phyloP scores from a whole-genome alignment of 2,113 vertebrate species.

The Chionodraco myersi region DNA sequence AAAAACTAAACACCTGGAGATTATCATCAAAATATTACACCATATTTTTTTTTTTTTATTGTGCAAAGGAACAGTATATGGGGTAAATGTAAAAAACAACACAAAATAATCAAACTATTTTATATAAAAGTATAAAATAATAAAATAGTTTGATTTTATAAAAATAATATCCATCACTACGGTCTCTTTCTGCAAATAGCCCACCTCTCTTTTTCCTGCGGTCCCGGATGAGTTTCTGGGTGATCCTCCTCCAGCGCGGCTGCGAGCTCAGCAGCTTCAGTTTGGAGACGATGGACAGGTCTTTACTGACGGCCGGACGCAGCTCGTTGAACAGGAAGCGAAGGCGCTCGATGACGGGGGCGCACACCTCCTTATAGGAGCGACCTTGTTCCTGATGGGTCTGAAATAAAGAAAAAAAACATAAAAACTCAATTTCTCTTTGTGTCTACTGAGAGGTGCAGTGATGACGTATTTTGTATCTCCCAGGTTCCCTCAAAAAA shows the following conservation, averaged over 20 bases:
- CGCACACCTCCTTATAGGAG: constrained; percentile 98
- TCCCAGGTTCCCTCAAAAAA: no score
- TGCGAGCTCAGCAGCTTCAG: constrained; percentile 94
- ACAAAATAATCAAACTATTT: no score
- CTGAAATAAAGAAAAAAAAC: constrained; percentile 71
- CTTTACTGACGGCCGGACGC: constrained; percentile 95
- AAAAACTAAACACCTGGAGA: no score
- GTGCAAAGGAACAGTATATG: no score
- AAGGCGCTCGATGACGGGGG: constrained; percentile 95
- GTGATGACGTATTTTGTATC: no score
- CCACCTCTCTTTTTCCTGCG: constrained; percentile 93
- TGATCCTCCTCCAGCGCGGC: constrained; percentile 94
- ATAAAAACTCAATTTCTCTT: not conserved
- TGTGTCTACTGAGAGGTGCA: not conserved
- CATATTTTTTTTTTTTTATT: no score
- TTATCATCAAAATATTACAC: no score
- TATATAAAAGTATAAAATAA: no score
- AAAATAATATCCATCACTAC: no score
- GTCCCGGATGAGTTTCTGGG: constrained; percentile 95
- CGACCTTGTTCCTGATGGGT: constrained; percentile 99
- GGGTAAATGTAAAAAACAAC: no score
- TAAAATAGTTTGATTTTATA: no score
- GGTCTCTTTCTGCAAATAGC: not conserved
- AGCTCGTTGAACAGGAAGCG: constrained; percentile 97
- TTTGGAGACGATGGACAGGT: constrained; percentile 95